Percentiles rank a stretch among this genome's conserved stretches.
phyloP scores from a whole-genome alignment of 2,113 vertebrate genomes.

The Ceuthmochares aereus region DNA sequence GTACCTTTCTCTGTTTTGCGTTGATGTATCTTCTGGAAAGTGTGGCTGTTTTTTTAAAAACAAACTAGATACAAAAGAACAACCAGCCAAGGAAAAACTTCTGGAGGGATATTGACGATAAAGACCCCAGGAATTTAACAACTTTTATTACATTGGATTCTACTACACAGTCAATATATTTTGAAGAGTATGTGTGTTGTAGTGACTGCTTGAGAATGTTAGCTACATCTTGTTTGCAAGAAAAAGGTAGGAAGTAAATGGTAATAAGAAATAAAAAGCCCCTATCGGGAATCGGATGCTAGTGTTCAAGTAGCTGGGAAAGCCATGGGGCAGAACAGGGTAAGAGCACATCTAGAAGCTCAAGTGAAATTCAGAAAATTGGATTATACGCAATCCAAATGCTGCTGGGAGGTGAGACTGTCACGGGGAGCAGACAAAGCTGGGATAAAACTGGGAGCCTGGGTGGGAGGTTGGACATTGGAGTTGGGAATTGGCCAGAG shows the following conservation, averaged over 20 bases:
- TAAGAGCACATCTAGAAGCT: neutral
- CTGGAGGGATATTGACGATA: neutral
- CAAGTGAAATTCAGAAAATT: neutral
- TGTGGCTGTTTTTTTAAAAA: neutral
- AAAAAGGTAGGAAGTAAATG: neutral
- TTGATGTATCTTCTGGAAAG: neutral
- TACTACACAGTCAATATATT: neutral
- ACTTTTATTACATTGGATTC: neutral
- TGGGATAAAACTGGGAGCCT: neutral
- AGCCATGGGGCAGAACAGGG: neutral
- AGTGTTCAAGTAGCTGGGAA: neutral
- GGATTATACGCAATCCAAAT: neutral
- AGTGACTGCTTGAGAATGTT: neutral
- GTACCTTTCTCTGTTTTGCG: neutral
- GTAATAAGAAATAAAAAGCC: neutral
- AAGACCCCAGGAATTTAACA: neutral
- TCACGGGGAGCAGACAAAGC: rapidly evolving
- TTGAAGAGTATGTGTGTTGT: neutral
- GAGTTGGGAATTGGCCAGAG: neutral
- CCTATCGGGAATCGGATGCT: neutral
- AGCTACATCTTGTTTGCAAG: neutral
- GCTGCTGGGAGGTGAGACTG: neutral
- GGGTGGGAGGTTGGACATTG: neutral
- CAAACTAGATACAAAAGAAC: neutral
- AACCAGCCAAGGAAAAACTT: neutral